These are phyloP conservation scores for Holacanthus passer DNA, from an alignment of 2,113 vertebrate genomes.

Conservation along the genomic window DNA sequence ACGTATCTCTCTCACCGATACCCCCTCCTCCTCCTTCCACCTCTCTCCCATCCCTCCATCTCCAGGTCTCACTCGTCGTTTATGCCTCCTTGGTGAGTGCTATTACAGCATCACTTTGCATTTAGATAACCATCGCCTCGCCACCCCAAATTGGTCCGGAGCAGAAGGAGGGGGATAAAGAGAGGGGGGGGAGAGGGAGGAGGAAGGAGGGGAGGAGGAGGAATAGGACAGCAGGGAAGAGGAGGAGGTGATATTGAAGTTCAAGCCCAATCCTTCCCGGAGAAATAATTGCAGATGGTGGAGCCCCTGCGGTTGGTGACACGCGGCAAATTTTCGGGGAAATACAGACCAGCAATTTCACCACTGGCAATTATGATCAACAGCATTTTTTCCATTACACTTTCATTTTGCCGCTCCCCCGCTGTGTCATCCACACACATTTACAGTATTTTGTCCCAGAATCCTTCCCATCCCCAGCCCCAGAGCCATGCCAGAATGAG, in stretches of 20 bases:
- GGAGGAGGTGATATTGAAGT: constrained; percentile 58
- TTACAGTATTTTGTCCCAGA: constrained; percentile 35
- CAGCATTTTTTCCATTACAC: constrained; percentile 57
- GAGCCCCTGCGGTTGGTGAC: constrained; percentile 48
- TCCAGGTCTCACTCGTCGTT: constrained; percentile 67
- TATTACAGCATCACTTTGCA: constrained; percentile 87
- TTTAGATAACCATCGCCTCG: constrained; percentile 85
- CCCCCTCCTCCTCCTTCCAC: constrained; percentile 20
- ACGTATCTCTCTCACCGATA: constrained; percentile 24
- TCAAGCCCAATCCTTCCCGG: constrained; percentile 65
- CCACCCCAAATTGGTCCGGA: constrained; percentile 80
- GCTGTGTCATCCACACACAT: constrained; percentile 49
- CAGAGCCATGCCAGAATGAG: constrained; percentile 11
- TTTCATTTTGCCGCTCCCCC: constrained; percentile 30
- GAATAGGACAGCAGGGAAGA: constrained; percentile 23
- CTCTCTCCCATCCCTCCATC: constrained; percentile 47
- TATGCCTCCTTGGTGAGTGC: constrained; percentile 75
- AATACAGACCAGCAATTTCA: constrained; percentile 69
- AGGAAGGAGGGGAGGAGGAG: constrained; percentile 21
- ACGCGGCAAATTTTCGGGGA: constrained; percentile 53
- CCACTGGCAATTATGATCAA: constrained; percentile 63
- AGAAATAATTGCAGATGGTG: constrained; percentile 76
- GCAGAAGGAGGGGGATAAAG: constrained; percentile 41
- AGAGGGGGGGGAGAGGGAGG: constrained; percentile 6
- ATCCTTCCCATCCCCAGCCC: constrained; percentile 4